Conservation (phyloP, 2,797 vertebrate species). For the Pygocentrus nattereri region DNA sequence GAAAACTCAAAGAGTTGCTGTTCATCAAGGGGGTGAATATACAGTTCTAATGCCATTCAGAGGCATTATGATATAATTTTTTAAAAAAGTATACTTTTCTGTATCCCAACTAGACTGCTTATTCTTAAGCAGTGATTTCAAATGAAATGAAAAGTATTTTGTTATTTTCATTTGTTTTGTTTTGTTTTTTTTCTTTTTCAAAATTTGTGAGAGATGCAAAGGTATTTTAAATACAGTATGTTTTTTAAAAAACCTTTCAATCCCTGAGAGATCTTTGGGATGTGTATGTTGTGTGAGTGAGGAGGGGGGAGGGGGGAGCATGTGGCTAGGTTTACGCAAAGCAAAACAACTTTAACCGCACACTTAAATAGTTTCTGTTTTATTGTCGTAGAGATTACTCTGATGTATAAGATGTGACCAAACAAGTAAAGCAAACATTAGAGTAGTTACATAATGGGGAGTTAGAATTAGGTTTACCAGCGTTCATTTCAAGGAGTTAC, state of each 20-base stretch:
- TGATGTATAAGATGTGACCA: conserved; percentile 11
- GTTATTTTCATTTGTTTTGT: conserved; percentile 60
- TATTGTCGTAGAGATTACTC: conserved; percentile 21
- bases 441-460: not conserved
- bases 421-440: conserved; percentile 56
- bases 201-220: conserved; percentile 69
- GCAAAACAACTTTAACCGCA: conserved; percentile 47
- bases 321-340: conserved; percentile 67
- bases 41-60: conserved; percentile 57
- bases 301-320: conserved; percentile 17
- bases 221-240: conserved; percentile 73
- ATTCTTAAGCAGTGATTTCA: conserved; percentile 68
- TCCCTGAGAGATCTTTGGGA: conserved; percentile 67
- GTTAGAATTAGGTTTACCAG: conserved; percentile 2
- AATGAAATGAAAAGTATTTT: conserved; percentile 62
- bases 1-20: conserved; percentile 21
- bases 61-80: conserved; percentile 61
- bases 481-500: conserved; percentile 25
- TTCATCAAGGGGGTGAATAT: conserved; percentile 40
- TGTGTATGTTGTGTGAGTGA: conserved; percentile 63
- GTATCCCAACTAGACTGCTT: conserved; percentile 64
- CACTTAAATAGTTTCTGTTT: conserved; percentile 23
- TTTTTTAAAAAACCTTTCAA: conserved; percentile 67
- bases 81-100: conserved; percentile 53
- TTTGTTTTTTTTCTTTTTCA: conserved; percentile 55